Evolutionary conservation across 2,113 vertebrate genomes (phyloP).

Genomic region (Labeo rohita): DNA sequence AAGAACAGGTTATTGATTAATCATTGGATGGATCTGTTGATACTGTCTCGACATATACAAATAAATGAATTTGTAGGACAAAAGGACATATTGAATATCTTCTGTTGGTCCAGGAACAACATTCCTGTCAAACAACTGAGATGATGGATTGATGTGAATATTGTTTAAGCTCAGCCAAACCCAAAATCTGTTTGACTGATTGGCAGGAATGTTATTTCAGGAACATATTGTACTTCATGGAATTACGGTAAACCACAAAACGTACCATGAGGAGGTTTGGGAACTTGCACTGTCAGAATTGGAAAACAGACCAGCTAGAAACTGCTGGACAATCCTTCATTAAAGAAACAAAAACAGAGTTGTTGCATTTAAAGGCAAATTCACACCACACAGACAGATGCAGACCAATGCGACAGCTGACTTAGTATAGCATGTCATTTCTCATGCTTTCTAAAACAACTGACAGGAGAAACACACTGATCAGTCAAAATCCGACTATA

Average conservation of each 20-base stretch:
- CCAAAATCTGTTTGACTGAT: neutral
- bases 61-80: neutral
- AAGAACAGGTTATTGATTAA: constrained; percentile 31
- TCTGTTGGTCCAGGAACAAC: neutral
- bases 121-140: neutral
- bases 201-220: constrained; percentile 1
- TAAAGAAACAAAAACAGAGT: constrained; percentile 39
- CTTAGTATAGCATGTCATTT: too few species aligned
- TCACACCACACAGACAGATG: too few species aligned
- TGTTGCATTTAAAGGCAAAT: neutral
- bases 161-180: neutral
- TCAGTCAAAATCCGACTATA: too few species aligned
- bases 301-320: constrained; percentile 86
- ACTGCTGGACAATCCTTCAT: constrained; percentile 88
- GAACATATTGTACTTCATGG: neutral
- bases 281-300: constrained; percentile 80
- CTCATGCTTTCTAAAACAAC: too few species aligned
- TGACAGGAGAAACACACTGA: too few species aligned
- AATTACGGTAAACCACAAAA: neutral
- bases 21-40: neutral
- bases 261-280: constrained; percentile 84
- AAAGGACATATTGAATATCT: neutral
- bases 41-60: neutral
- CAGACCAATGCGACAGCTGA: too few species aligned
- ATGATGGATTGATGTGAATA: neutral